Base-by-base conservation (phyloP, 2,113 vertebrate species). In the Siniperca knerii region DNA sequence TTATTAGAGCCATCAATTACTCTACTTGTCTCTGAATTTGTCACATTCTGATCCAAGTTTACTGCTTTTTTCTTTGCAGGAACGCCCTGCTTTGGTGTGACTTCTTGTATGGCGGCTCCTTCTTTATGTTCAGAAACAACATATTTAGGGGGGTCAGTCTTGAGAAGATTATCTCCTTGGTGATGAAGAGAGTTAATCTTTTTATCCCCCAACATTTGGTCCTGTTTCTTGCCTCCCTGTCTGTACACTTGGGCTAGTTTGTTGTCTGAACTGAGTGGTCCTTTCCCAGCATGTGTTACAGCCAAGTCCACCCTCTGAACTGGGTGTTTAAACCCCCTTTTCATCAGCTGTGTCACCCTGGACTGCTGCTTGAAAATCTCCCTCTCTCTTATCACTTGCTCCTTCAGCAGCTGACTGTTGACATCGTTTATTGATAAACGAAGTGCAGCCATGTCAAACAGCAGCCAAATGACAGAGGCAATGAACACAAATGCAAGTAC, bases 391-490 rank as follows among this genome's bases (percentile, higher is more conserved):
- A 93, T 54, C n/a, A 94, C 40, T 1, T 91, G 33, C 68, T 96
- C 95, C 66, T 92, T 95, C 74, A 96, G 81, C 62, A 95, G 81
- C 74, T 92, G 91, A 15, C 93, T 92, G 91, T 96, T 96, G 67
- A 89, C 90, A 42, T 98, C 97, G 86, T 91, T 96, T 72, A 98
- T 94, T 21, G 97, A 98, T 7, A 98, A 48, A 70, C 96, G 95
- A 20, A 99, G 96, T n/a, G 97, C 98, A 88, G 96, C 97, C 96
- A 98, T 98, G 94, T 99, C 97, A 89, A 99, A 97, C 64, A 99
- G 94, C 64, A 99, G 89, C 98, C 98, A 99, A 52, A 97, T 83
- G 83, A 99, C 93, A 58, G 98, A 99, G 50, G 98, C 98, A 9
- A 91, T 91, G 83, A 98, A 98, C 75, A 99, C 96, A 55, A 98